Evolutionary conservation across 2,888 invertebrate species (phyloP).

Genomic region (Diarsia mendica): DNA sequence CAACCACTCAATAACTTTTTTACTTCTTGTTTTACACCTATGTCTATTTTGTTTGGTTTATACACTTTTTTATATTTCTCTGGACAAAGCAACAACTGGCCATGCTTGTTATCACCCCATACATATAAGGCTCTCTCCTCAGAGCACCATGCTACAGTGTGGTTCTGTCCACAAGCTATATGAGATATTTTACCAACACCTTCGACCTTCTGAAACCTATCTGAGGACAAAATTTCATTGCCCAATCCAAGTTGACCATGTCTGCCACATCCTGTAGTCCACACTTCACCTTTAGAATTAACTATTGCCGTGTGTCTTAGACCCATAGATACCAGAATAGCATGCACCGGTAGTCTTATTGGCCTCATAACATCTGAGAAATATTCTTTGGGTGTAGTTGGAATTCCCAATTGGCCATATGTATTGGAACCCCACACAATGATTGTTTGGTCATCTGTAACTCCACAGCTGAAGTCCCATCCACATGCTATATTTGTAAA

Average conservation of each 20-base stretch:
- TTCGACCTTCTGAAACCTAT: conserved; percentile 89
- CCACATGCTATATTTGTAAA: conserved; percentile 93
- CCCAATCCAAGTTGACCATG: conserved; percentile 93
- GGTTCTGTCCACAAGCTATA: conserved; percentile 95
- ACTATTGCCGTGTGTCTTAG: conserved; percentile 92
- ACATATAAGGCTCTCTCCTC: conserved; percentile 91
- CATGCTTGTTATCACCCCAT: conserved; percentile 96
- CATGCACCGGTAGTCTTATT: conserved; percentile 85
- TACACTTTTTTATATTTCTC: conserved; percentile 87
- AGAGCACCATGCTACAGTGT: conserved; percentile 91
- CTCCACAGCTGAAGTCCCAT: conserved; percentile 95
- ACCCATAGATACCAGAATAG: conserved; percentile 92
- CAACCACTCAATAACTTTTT: conserved; percentile 93
- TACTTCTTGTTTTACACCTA: conserved; percentile 89
- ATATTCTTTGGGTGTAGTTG: conserved; percentile 80
- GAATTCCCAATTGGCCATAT: conserved; percentile 93
- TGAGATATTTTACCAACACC: conserved; percentile 90
- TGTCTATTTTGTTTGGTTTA: conserved; percentile 89
- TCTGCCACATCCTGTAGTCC: conserved; percentile 92
- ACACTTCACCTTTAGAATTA: conserved; percentile 91
- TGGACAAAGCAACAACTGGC: conserved; percentile 92
- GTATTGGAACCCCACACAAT: conserved; percentile 96
- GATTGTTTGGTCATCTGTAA: conserved; percentile 92
- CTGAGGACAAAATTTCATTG: conserved; percentile 76
- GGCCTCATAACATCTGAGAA: conserved; percentile 82